Conservation (phyloP, 2,113 vertebrate species). For the Salminus brasiliensis region DNA sequence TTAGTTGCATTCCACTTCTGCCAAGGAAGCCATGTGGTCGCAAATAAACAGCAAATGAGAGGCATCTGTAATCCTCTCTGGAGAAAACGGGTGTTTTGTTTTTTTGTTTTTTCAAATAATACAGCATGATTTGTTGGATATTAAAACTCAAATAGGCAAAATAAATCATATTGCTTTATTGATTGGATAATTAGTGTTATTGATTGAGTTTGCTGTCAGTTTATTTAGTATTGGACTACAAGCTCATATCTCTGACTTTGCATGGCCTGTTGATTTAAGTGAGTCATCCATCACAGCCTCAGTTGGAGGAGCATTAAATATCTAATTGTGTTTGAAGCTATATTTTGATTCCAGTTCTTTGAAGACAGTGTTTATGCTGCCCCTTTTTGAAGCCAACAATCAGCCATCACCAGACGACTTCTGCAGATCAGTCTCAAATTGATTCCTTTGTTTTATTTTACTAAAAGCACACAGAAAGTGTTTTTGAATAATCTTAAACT, state of each 20-base stretch:
- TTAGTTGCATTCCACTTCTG: background rate
- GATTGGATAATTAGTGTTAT: conserved; percentile 2
- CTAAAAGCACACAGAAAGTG: too few relatives aligned
- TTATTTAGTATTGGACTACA: background rate
- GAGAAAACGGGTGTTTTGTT: conserved; percentile 7
- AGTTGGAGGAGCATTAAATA: background rate
- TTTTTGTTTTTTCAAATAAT: background rate
- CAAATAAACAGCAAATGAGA: conserved; percentile 18
- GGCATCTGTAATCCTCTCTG: background rate
- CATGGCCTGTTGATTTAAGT: background rate
- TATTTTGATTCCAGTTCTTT: background rate
- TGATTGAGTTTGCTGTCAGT: background rate
- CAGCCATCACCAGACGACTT: background rate
- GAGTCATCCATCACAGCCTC: background rate
- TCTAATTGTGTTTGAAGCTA: background rate
- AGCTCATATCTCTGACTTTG: background rate
- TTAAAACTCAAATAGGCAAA: conserved; percentile 3
- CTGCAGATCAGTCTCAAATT: background rate
- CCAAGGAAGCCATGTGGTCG: conserved; percentile 20
- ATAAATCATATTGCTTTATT: conserved; percentile 1
- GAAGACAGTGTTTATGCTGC: background rate
- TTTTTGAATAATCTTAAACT: too few relatives aligned
- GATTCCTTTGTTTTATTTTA: background rate
- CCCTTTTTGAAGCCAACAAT: background rate
- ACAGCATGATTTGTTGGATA: background rate